These are phyloP conservation scores for Platysteira castanea DNA, from an alignment of 2,113 vertebrate genomes.

Conservation along the genomic window DNA sequence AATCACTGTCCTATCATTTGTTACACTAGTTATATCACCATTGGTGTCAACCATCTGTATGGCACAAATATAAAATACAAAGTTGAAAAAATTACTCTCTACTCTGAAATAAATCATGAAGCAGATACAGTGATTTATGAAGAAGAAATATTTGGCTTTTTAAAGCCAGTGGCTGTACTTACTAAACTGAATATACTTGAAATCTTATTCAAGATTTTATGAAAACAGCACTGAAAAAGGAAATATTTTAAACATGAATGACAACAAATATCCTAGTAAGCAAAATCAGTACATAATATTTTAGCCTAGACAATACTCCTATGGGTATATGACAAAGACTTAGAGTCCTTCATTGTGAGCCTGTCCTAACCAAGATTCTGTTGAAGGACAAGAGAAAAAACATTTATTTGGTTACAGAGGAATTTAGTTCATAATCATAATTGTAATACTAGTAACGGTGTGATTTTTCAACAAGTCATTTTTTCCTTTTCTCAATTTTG, in stretches of 20 bases:
- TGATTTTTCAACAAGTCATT: accelerated
- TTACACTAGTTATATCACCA: background rate
- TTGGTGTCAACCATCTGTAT: background rate
- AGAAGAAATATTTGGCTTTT: background rate
- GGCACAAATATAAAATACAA: background rate
- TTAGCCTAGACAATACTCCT: background rate
- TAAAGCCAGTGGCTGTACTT: background rate
- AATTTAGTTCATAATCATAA: background rate
- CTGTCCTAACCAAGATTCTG: background rate
- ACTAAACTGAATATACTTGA: background rate
- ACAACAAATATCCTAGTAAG: background rate
- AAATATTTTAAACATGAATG: background rate
- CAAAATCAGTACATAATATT: background rate
- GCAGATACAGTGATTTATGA: background rate
- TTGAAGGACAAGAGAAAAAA: background rate
- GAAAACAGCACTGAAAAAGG: background rate
- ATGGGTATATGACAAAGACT: accelerated
- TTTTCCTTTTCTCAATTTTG: background rate
- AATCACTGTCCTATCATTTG: background rate
- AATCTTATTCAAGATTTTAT: background rate
- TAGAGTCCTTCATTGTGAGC: accelerated
- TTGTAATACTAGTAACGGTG: background rate
- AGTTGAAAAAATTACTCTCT: background rate
- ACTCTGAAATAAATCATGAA: background rate
- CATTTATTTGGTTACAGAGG: accelerated